Conservation (phyloP, 2,797 vertebrate species). For the Acrossocheilus wenchowensis region DNA sequence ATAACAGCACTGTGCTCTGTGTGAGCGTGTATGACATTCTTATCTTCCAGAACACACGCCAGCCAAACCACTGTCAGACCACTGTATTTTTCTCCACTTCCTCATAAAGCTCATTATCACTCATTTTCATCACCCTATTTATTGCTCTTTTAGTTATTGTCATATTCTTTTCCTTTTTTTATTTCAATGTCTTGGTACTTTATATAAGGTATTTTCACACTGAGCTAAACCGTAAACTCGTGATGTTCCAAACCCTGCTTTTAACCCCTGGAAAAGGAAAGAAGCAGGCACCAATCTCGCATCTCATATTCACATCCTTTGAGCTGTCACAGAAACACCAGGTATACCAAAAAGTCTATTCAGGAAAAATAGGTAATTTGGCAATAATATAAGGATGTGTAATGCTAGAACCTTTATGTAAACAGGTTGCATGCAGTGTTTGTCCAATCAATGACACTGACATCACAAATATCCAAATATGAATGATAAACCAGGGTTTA, state of each 20-base stretch:
- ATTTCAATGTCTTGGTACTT: neutral
- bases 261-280: too few species aligned
- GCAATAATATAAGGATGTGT: too few species aligned
- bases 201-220: neutral
- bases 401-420: too few species aligned
- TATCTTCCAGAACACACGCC: conserved; percentile 45
- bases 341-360: neutral
- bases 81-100: conserved; percentile 65
- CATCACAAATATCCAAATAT: too few species aligned
- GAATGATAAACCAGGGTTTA: neutral
- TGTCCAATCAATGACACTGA: too few species aligned
- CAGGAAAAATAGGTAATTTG: neutral
- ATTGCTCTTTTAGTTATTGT: conserved; percentile 26
- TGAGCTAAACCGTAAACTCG: neutral
- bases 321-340: too few species aligned
- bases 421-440: too few species aligned
- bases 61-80: conserved; percentile 69
- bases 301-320: too few species aligned
- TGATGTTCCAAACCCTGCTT: too few species aligned
- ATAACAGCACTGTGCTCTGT: conserved; percentile 37
- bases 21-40: conserved; percentile 50
- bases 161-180: neutral
- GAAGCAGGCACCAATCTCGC: too few species aligned
- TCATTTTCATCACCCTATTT: conserved; percentile 38
- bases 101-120: conserved; percentile 64